Conservation (phyloP, 2,113 vertebrate species). For the Dasyurus viverrinus region DNA sequence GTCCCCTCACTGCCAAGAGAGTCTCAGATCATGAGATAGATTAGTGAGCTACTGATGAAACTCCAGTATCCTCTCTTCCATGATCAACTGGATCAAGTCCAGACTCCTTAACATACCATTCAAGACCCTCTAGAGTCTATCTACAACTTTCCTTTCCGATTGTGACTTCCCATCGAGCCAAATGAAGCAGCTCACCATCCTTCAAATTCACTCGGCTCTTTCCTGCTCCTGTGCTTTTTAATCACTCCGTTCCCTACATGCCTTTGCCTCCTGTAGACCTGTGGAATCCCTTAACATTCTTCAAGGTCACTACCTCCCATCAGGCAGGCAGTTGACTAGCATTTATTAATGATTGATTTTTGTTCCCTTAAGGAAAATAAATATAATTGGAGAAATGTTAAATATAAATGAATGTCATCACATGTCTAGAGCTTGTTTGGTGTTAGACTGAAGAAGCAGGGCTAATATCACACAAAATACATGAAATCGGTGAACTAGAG, state of each 20-base stretch:
- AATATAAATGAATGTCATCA: slow-evolving; percentile 61
- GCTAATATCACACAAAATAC: slow-evolving; percentile 72
- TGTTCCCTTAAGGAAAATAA: background rate
- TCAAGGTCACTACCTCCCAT: background rate
- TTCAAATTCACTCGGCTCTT: background rate
- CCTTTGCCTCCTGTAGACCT: background rate
- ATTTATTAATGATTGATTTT: background rate
- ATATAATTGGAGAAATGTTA: background rate
- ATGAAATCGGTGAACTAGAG: slow-evolving; percentile 73
- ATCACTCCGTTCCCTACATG: background rate
- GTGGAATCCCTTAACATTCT: background rate
- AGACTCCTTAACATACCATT: background rate
- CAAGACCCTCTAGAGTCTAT: background rate
- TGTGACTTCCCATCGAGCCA: too few relatives aligned
- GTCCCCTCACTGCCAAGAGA: background rate
- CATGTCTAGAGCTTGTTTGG: slow-evolving; percentile 73
- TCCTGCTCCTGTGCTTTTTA: background rate
- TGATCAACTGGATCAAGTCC: background rate
- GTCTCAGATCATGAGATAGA: background rate
- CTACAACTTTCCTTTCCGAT: background rate
- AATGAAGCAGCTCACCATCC: too few relatives aligned
- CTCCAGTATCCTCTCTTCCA: background rate
- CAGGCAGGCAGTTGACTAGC: background rate
- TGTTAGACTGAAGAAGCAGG: slow-evolving; percentile 69
- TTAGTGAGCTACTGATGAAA: background rate